Conservation (phyloP, 2,113 vertebrate genomes). For the Heterochromis multidens region DNA sequence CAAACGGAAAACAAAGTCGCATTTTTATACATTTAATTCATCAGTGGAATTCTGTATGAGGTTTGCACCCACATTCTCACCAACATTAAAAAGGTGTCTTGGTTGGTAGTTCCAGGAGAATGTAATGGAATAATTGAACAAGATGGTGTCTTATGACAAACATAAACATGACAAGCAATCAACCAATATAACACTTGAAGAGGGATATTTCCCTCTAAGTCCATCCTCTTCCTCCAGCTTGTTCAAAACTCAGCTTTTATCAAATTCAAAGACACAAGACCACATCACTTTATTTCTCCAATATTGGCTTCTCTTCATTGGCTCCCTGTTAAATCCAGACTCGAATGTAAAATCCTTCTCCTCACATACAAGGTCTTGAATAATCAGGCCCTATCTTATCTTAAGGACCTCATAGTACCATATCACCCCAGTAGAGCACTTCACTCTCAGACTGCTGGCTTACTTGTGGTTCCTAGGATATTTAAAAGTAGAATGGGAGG, state of each 20-base stretch:
- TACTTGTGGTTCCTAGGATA: too few species aligned
- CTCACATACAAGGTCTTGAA: too few species aligned
- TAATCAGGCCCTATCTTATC: too few species aligned
- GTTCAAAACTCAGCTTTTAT: background rate
- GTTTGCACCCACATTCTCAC: background rate
- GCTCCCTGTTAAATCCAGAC: too few species aligned
- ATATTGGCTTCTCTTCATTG: too few species aligned
- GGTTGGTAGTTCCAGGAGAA: background rate
- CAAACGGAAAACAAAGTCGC: background rate
- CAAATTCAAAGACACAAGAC: background rate
- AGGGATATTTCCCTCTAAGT: background rate
- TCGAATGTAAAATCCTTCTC: too few species aligned
- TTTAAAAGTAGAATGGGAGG: too few species aligned
- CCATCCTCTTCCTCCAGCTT: background rate
- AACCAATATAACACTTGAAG: background rate
- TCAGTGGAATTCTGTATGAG: background rate
- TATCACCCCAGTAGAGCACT: too few species aligned
- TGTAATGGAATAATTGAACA: background rate
- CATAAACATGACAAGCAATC: background rate
- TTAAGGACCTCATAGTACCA: too few species aligned
- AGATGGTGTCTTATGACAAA: background rate
- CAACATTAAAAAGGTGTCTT: background rate
- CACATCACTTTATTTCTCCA: too few species aligned
- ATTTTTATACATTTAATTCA: background rate
- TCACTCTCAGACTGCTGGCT: too few species aligned